phyloP scores from a whole-genome alignment of 2,113 vertebrate species.

The Phrynosoma blainvillii region DNA sequence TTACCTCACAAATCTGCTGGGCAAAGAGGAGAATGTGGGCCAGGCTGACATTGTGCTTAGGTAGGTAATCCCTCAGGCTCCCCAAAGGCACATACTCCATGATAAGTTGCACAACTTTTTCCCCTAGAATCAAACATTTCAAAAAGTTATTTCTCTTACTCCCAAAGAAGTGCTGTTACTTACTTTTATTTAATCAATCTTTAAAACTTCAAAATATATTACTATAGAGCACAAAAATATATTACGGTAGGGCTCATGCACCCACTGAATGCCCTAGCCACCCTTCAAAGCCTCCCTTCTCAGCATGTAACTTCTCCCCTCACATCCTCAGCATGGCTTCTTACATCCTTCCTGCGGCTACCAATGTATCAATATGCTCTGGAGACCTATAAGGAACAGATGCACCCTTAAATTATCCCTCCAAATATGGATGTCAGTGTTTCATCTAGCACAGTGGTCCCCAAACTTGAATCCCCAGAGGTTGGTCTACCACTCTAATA shows the following conservation, averaged over 20 bases:
- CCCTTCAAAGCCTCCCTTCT: too few relatives aligned
- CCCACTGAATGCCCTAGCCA: too few relatives aligned
- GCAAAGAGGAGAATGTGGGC: conserved; percentile 87
- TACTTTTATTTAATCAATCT: not conserved
- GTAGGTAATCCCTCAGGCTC: conserved; percentile 90
- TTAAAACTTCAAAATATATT: not conserved
- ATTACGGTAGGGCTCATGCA: too few relatives aligned
- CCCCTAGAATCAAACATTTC: conserved; percentile 73
- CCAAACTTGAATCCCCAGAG: too few relatives aligned
- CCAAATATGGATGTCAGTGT: not conserved
- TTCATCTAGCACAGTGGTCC: not conserved
- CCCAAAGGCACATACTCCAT: conserved; percentile 95
- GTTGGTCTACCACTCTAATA: too few relatives aligned
- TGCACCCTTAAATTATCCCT: not conserved
- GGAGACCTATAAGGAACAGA: not conserved
- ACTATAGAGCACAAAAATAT: not conserved
- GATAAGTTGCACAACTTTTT: conserved; percentile 89
- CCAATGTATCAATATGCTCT: not conserved
- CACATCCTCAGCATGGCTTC: too few relatives aligned
- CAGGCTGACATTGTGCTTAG: conserved; percentile 76
- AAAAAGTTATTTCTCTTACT: not conserved
- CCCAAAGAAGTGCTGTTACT: not conserved
- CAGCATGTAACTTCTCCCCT: not conserved
- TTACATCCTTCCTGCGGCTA: not conserved
- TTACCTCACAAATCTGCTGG: conserved; percentile 92